Percentiles rank a stretch among this genome's conserved stretches.
phyloP scores from a whole-genome alignment of 2,797 vertebrate genomes.

The Pelobates cultripes region DNA sequence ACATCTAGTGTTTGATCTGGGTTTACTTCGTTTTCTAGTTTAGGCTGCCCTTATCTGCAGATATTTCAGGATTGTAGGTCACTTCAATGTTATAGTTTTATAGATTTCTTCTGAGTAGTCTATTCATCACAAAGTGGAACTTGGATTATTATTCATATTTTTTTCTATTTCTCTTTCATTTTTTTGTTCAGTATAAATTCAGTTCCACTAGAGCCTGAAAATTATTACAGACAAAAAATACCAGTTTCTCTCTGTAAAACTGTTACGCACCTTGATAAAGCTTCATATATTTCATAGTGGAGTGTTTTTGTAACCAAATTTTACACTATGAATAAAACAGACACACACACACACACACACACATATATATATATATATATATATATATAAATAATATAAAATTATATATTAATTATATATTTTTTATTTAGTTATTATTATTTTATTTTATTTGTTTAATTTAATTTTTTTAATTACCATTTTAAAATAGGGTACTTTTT shows the following conservation, averaged over 20 bases:
- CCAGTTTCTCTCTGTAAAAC: constrained; percentile 7
- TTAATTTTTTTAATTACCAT: too few relatives aligned
- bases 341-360: not conserved
- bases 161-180: constrained; percentile 31
- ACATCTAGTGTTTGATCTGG: constrained; percentile 56
- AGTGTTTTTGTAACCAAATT: constrained; percentile 25
- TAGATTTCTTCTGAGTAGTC: constrained; percentile 60
- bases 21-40: constrained; percentile 52
- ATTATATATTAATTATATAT: too few relatives aligned
- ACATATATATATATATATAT: too few relatives aligned
- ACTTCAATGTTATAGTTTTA: constrained; percentile 66
- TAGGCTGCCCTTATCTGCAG: constrained; percentile 45
- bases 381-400: too few relatives aligned
- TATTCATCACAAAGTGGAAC: constrained; percentile 52
- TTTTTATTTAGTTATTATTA: too few relatives aligned
- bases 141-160: constrained; percentile 41
- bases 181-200: constrained; percentile 52
- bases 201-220: constrained; percentile 41
- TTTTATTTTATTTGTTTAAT: too few relatives aligned
- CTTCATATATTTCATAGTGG: constrained; percentile 33
- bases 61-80: constrained; percentile 66
- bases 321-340: constrained; percentile 15
- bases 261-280: constrained; percentile 24
- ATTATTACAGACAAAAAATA: constrained; percentile 44
- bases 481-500: too few relatives aligned